Evolutionary conservation across 2,888 invertebrate genomes (phyloP), one percentile per base, ranked within the genome.

Genomic region (Erebia ligea): DNA sequence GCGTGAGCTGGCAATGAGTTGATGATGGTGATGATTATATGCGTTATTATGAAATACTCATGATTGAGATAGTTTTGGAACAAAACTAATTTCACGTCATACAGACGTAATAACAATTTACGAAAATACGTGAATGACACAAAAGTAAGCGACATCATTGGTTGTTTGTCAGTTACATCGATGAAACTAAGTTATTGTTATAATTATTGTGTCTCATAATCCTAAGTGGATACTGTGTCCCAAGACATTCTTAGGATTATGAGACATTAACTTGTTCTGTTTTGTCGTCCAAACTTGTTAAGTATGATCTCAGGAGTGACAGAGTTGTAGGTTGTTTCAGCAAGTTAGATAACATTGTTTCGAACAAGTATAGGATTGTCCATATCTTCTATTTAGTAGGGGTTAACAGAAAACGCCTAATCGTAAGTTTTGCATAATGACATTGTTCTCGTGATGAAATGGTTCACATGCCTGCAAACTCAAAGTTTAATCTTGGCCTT

Each of bases 321-420:
- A 17, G 63, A 17, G 52, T 63, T 48, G n/a, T 25, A 34, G 45
- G 11, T 52, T 34, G 63, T 52, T 50, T 17, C 63, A 52, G 52
- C 21, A 15, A 64, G 63, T 64, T 52, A 19, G 63, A 64, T 64
- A 64, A 64, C 25, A 34, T 63, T 63, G 63, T 63, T 63, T 25
- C 62, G 8, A 48, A 48, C 42, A 45, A 21, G 48, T 61, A 45
- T n/a, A n/a, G n/a, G n/a, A n/a, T 61, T 45, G 45, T 21, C 17
- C 25, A 34, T 52, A 42, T 5, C n/a, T 13, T 19, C 9, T 52
- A n/a, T 15, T 50, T 15, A 50, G 50, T 25, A 59, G 61, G 11
- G n/a, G 50, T 10, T 63, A n/a, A 50, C 50, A 50, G 48, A 48
- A 62, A 11, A 48, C 63, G 63, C n/a, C 10, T 63, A 61, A 61